These are phyloP conservation scores for Synergus gifuensis DNA, from an alignment of 2,888 invertebrate species.

Conservation along the genomic window DNA sequence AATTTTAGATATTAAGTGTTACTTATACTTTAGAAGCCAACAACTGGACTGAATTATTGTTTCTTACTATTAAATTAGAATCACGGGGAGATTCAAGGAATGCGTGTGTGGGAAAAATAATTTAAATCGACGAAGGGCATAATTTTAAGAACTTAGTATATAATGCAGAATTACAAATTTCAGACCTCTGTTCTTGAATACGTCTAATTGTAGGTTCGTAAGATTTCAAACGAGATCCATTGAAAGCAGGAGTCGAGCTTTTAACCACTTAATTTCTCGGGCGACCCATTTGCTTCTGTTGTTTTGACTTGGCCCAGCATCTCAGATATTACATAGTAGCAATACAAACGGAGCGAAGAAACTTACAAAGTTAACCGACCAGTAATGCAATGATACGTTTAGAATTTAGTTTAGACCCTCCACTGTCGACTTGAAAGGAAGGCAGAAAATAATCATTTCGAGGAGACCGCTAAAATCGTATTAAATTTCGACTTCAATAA, in stretches of 20 bases:
- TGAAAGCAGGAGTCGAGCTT: constrained; percentile 20
- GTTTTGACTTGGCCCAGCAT: constrained; percentile 30
- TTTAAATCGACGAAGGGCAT: not conserved
- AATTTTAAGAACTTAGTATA: not conserved
- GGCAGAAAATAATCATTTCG: constrained; percentile 14
- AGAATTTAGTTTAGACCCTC: constrained; percentile 6
- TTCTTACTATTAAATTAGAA: not conserved
- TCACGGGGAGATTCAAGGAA: too few relatives aligned
- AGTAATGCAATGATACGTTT: constrained; percentile 34
- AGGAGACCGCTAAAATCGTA: constrained; percentile 22
- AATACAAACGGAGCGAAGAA: constrained; percentile 23
- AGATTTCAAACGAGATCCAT: not conserved
- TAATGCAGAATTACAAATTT: not conserved
- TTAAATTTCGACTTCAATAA: constrained; percentile 33
- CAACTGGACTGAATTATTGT: not conserved
- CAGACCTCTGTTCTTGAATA: not conserved
- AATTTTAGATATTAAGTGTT: constrained; percentile 10
- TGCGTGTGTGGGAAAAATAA: not conserved
- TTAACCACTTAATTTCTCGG: constrained; percentile 14
- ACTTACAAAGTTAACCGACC: constrained; percentile 35
- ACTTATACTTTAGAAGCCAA: not conserved
- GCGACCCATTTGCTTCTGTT: constrained; percentile 19
- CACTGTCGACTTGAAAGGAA: constrained; percentile 29
- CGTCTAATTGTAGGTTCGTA: not conserved
- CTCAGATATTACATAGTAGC: constrained; percentile 32